phyloP scores from a whole-genome alignment of 2,113 vertebrate genomes.

The Conger conger region DNA sequence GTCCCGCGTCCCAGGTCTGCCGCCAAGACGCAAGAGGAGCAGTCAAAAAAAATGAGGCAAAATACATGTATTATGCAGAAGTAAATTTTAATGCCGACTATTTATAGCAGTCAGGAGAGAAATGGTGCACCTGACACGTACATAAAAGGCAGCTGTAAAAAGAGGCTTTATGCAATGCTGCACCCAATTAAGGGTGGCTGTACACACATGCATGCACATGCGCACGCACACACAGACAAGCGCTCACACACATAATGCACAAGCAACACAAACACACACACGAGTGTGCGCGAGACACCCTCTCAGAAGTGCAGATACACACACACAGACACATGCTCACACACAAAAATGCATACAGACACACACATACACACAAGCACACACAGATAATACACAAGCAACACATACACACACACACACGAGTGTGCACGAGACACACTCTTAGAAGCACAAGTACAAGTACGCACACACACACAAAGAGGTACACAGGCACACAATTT shows the following conservation, averaged over 20 bases:
- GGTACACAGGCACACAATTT: no score
- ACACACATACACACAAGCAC: not conserved
- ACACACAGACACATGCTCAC: not conserved
- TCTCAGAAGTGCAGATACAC: not conserved
- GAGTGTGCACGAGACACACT: no score
- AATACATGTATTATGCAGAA: not conserved
- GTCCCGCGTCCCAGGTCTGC: no score
- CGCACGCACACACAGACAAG: not conserved
- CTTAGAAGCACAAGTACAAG: no score
- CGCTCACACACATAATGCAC: no score
- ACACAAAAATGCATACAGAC: not conserved
- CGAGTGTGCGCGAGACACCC: no score
- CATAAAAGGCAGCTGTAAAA: not conserved
- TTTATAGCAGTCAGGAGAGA: not conserved
- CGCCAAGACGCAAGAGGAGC: not conserved
- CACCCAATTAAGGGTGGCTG: not conserved
- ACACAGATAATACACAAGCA: no score
- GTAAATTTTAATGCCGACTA: not conserved
- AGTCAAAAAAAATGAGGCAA: not conserved
- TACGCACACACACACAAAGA: no score
- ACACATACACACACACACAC: no score
- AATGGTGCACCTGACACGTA: not conserved
- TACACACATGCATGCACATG: not conserved
- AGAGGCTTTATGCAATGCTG: not conserved
- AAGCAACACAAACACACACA: no score